Base-by-base conservation (phyloP, 2,888 invertebrate species). In the Catocala sponsa region DNA sequence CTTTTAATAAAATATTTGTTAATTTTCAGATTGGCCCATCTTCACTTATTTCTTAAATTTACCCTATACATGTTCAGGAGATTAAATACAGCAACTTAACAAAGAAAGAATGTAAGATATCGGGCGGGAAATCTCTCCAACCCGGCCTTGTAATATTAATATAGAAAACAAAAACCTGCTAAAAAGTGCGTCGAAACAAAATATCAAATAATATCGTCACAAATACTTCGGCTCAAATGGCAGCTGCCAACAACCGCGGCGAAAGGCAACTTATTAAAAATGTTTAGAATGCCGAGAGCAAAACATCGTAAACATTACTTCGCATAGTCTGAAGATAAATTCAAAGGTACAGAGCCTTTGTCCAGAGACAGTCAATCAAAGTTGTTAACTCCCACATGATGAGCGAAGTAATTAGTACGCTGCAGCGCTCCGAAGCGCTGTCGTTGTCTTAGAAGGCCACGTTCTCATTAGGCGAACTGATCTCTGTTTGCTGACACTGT, bases 281-380 rank as follows among this genome's bases (percentile, higher is more conserved):
- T 55, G 55, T 55, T 61, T 51, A 51, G 44, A 50, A 44, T 55
- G 42, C 47, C 15, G 13, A 15, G n/a, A 2, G 11, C 13, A 32
- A 49, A 51, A 55, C 15, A 51, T 47, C 6, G 35, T 43, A 33
- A 47, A 42, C 41, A 51, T 51, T 60, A 35, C 11, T 32, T 42
- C 12, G 5, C 32, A 15, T 9, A 35, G 12, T 44, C 6, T 9
- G 35, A 10, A 46, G 50, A 51, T 13, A 32, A 38, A 50, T 46
- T 38, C 10, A 7, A 15, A 49, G 49, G 50, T 41, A 55, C 47
- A 12, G 41, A 51, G 44, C 53, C 46, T 47, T 64, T 61, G 49
- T 51, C 58, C 63, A 61, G 55, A 66, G 68, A 63, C 62, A 71
- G 57, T 55, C 58, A 65, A 68, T 74, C 71, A 68, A 71, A 71